Base-by-base conservation (phyloP, 2,113 vertebrate genomes). In the Galemys pyrenaicus region DNA sequence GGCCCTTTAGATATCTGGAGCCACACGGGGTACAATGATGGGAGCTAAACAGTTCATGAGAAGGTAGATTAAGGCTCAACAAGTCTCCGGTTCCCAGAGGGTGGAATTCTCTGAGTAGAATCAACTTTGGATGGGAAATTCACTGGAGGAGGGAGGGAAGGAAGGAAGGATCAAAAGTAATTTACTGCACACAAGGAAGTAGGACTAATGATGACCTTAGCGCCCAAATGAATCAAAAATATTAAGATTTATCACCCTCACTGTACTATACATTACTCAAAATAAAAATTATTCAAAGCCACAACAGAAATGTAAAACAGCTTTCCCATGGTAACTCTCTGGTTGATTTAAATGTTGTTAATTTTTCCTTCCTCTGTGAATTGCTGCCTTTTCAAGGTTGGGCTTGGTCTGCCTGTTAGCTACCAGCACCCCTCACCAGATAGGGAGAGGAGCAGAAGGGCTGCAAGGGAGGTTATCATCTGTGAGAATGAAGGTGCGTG, bases 21-120 rank as follows among this genome's bases (percentile, higher is more conserved):
- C 16, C 17, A 1, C 22, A 8, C 4, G 60, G 19, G 32, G 26
- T 89, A 78, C 62, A 64, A 20, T 6, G 0, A 20, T 19, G 65
- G 46, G n/a, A 60, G 30, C n/a, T 60, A 32, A 93, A 30, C 11
- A 22, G 17, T 78, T 83, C 17, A 3, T 62, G 15, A 62, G 60
- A 68, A 67, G 65, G 64, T 58, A 71, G 32, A 79, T 1, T 1
- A 37, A 92, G 62, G 49, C n/a, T 85, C 39, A 49, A 22, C 28
- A 37, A 70, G n/a, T 41, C 37, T 79, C 82, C 87, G 49, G 13
- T 91, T 67, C 78, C 51, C n/a, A 86, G 68, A 9, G 80, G 70
- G 87, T 17, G 82, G 39, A 74, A 75, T 49, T 91, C 49, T 83
- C 58, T 68, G 83, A 94, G 71, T 92, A 60, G 77, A 37, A 30